Conservation (phyloP, 2,797 vertebrate genomes). For the Anas bahamensis region DNA sequence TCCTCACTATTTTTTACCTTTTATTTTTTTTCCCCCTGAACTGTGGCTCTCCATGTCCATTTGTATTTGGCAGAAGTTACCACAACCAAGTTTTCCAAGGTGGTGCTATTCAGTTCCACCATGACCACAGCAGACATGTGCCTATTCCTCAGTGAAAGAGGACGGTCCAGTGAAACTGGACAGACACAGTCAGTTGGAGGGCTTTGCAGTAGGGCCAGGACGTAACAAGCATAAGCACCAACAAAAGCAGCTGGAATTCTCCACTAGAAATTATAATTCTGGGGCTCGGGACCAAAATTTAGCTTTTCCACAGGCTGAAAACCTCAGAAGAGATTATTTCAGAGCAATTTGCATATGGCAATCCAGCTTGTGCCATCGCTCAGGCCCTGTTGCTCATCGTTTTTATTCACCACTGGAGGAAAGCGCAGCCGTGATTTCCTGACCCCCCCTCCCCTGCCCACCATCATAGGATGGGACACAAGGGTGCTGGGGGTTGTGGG, state of each 20-base stretch:
- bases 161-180: background rate
- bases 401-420: background rate
- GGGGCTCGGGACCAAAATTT: background rate
- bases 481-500: background rate
- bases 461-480: background rate
- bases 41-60: background rate
- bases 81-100: background rate
- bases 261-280: background rate
- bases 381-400: background rate
- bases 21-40: background rate
- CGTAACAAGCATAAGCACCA: background rate
- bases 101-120: background rate
- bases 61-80: background rate
- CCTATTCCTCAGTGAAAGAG: background rate
- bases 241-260: background rate
- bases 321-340: background rate
- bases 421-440: background rate
- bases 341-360: background rate
- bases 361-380: background rate
- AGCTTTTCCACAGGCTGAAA: background rate
- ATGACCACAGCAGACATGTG: background rate
- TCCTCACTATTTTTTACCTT: background rate
- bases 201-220: background rate
- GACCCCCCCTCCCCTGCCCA: accelerated
- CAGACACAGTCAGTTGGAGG: accelerated